Conservation (phyloP, 2,888 invertebrate genomes). For the Micropterix aruncella region DNA sequence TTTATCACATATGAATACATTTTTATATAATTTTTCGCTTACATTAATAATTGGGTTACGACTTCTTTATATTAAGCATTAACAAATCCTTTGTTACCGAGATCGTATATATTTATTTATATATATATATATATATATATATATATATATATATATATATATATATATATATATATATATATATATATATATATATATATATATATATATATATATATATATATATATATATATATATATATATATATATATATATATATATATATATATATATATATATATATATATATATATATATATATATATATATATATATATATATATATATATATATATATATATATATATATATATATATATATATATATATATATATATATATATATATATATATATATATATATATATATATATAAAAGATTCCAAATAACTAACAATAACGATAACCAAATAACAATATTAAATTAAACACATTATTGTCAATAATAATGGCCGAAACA, state of each 20-base stretch:
- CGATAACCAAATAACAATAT: background rate
- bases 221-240: too few species aligned
- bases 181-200: too few species aligned
- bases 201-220: too few species aligned
- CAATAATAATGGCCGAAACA: too few species aligned
- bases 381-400: background rate
- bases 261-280: too few species aligned
- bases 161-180: background rate
- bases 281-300: background rate
- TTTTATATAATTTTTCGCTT: too few species aligned
- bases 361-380: background rate
- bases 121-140: background rate
- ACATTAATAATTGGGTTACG: too few species aligned
- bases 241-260: too few species aligned
- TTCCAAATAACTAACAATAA: background rate
- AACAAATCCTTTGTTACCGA: background rate
- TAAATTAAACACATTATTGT: too few species aligned
- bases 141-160: background rate
- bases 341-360: background rate
- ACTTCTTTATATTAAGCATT: too few species aligned
- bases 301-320: background rate
- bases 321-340: background rate
- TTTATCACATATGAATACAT: too few species aligned
- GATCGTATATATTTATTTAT: background rate
- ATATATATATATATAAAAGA: background rate